Base-by-base conservation (phyloP, 2,113 vertebrate genomes). In the Ophiodon elongatus region DNA sequence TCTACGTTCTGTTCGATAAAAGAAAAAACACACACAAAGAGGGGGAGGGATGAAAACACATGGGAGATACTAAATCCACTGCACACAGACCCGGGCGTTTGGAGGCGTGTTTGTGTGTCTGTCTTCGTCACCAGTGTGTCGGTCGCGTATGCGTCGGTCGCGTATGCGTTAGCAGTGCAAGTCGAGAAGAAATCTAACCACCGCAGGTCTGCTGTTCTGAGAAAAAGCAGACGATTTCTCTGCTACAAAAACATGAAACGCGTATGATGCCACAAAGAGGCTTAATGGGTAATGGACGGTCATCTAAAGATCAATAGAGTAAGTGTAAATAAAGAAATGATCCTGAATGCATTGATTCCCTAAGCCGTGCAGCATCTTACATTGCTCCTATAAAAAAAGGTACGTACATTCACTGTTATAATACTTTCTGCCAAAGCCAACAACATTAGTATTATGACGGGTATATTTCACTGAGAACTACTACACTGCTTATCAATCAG, bases 1-100 rank as follows among this genome's bases (percentile, higher is more conserved):
- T 97, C 95, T 96, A 99, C 97, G 92, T 99, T 99, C 98, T 99
- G 97, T 81, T 92, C 84, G 72, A 85, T 84, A 43, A 73, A 78
- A 82, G 70, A 21, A 82, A 64, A 60, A 57, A 85, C 10, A 87
- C 56, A 82, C 54, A 91, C 66, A 89, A 33, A 86, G 64, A 85
- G 62, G 81, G 65, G 81, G 62, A 74, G 63, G 85, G 64, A 75
- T 92, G 76, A 92, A 89, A 87, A 87, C 85, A 86, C 73, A 79
- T 17, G n/a, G 83, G 73, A 73, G 10, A 79, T 27, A 75, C 27
- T 43, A 79, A 56, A 80, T 74, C 47, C 65, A 77, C 73, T 63
- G 57, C 27, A 71, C 47, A 85, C 73, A 35, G 41, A 47, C 37
- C 56, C 2, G 2, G 23, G 25, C 2, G 33, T 52, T 71, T 15